These are phyloP conservation scores for Epirrita christyi DNA, from an alignment of 2,888 invertebrate genomes.

Conservation along the genomic window DNA sequence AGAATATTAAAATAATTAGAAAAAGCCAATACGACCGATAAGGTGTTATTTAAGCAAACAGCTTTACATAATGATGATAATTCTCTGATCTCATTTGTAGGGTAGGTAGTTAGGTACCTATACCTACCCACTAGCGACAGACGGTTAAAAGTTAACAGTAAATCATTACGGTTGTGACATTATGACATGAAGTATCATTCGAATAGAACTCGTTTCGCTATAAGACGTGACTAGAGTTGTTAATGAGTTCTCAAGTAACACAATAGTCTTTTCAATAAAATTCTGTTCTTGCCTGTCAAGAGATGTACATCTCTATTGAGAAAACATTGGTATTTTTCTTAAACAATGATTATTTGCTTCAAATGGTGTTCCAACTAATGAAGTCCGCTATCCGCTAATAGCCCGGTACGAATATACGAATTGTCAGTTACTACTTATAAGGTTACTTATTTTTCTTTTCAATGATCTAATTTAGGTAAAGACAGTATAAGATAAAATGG, in stretches of 20 bases:
- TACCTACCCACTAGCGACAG: conserved; percentile 7
- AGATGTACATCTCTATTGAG: conserved; percentile 13
- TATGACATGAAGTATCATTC: conserved; percentile 68
- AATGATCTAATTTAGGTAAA: no score
- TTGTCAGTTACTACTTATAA: no score
- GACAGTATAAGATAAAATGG: no score
- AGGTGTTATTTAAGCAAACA: conserved; percentile 21
- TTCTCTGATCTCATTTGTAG: no score
- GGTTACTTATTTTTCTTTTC: no score
- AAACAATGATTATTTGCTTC: neutral
- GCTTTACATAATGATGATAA: conserved; percentile 25
- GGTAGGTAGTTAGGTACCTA: conserved; percentile 23
- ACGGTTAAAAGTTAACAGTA: conserved; percentile 57
- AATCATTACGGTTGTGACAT: conserved; percentile 59
- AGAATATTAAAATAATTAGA: neutral
- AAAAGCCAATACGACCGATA: conserved; percentile 10
- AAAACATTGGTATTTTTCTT: conserved; percentile 24
- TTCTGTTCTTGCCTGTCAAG: conserved; percentile 33
- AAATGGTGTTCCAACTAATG: neutral
- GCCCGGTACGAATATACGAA: no score
- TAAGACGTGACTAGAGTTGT: conserved; percentile 67
- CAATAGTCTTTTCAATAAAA: conserved; percentile 50
- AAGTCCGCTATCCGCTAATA: no score
- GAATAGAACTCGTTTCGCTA: conserved; percentile 67
- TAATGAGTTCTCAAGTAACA: conserved; percentile 55